Evolutionary conservation across 2,113 vertebrate genomes (phyloP).

Genomic region (Tragelaphus buxtoni): DNA sequence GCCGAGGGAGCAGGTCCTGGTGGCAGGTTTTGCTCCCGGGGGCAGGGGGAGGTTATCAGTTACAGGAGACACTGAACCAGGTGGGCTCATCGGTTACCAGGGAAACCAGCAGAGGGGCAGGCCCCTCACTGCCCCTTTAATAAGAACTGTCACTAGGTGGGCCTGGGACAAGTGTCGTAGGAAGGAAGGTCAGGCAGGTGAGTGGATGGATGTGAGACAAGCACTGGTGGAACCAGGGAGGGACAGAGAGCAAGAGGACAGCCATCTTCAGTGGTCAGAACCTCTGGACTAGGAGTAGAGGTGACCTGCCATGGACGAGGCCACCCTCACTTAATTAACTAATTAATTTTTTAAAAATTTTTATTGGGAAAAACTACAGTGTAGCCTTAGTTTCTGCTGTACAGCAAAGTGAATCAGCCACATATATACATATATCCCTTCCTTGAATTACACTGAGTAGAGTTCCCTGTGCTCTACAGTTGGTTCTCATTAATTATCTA

Average conservation of each 20-base stretch:
- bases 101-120: neutral
- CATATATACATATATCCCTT: neutral
- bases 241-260: neutral
- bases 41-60: neutral
- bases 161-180: neutral
- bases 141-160: neutral
- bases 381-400: neutral
- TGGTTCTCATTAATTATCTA: neutral
- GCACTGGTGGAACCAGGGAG: neutral
- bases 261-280: neutral
- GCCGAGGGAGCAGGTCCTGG: neutral
- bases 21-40: neutral
- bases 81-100: neutral
- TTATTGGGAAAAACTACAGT: neutral
- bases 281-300: neutral
- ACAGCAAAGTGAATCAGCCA: neutral
- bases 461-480: neutral
- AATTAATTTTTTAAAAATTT: neutral
- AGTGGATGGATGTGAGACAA: neutral
- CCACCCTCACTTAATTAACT: neutral
- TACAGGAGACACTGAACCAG: neutral
- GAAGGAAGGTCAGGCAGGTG: neutral
- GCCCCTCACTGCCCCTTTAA: neutral
- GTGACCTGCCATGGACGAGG: no score
- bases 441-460: neutral